phyloP scores from a whole-genome alignment of 2,888 invertebrate species.

The Neelides folsomi region DNA sequence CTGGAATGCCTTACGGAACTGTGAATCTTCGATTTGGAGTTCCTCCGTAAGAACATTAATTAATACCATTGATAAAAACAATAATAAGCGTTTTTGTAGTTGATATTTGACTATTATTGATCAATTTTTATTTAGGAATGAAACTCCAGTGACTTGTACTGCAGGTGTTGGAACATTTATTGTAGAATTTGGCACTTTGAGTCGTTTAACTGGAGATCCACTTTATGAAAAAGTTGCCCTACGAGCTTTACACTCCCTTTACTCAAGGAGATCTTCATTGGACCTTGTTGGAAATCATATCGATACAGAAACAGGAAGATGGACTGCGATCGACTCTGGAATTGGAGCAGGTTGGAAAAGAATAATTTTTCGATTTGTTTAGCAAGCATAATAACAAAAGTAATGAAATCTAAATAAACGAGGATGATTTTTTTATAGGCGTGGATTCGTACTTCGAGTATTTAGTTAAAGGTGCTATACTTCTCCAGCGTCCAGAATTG shows the following conservation, averaged over 20 bases:
- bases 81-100: too few relatives aligned
- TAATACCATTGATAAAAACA: too few relatives aligned
- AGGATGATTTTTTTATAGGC: conserved; percentile 50
- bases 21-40: conserved; percentile 48
- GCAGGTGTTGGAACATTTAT: conserved; percentile 96
- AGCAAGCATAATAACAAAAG: too few relatives aligned
- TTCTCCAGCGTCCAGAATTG: conserved; percentile 78
- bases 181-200: conserved; percentile 88
- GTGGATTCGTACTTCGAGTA: conserved; percentile 98
- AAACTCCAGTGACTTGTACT: conserved; percentile 93
- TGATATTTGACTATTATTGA: background rate
- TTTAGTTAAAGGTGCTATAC: conserved; percentile 84
- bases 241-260: conserved; percentile 77
- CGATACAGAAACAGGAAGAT: conserved; percentile 81
- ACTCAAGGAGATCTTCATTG: conserved; percentile 70
- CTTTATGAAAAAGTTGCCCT: conserved; percentile 89
- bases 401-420: background rate
- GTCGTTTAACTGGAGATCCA: conserved; percentile 82
- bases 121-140: conserved; percentile 37
- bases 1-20: conserved; percentile 97
- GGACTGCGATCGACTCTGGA: conserved; percentile 58
- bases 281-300: conserved; percentile 77
- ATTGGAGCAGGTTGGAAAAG: conserved; percentile 28
- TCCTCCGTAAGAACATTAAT: conserved; percentile 11
- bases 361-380: too few relatives aligned